Base-by-base conservation (phyloP, 2,113 vertebrate species). In the Triplophysa tibetana region DNA sequence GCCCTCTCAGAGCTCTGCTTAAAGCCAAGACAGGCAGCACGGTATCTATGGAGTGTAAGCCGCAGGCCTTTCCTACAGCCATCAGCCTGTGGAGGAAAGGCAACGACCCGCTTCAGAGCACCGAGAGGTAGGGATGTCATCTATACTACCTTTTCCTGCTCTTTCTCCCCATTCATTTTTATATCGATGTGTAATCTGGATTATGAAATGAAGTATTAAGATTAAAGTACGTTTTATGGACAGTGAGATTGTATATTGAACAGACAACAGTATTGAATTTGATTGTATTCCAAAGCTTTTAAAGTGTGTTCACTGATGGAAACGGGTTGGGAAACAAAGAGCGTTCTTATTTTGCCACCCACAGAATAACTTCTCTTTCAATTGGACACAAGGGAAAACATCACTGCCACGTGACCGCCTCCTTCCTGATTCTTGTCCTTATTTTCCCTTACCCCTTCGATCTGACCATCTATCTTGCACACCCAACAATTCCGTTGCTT, bases 41-140 rank as follows among this genome's bases (percentile, higher is more conserved):
- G 21, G 95, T 96, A 87, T 91, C 87, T 78, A 89, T 98, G 88
- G 94, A 96, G 82, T 98, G 96, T 84, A 95, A 93, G 86, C 96
- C 96, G 48, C 94, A 92, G 89, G 96, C 95, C 86, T 95, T 94
- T 86, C 96, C 96, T 41, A 91, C 90, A 77, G 95, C 96, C 5
- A 92, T 85, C 79, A 93, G 90, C 74, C 90, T 91, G 81, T 97
- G 96, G 96, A 96, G 93, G 93, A 98, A 95, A 88, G 95, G 94
- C 83, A 93, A 93, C 81, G 88, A 89, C 84, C 88, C 91, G 2
- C 89, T 98, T 54, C 95, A 88, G 48, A 93, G 93, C 87, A 93
- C 87, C 38, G 93, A 94, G 90, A 96, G 96, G 96, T 97, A 93
- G 17, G 8, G 9, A 76, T 65, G 10, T 19, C 8, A 54, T 62